These are phyloP conservation scores for Rhinolophus sinicus DNA, from an alignment of 2,113 vertebrate species.

Conservation along the genomic window DNA sequence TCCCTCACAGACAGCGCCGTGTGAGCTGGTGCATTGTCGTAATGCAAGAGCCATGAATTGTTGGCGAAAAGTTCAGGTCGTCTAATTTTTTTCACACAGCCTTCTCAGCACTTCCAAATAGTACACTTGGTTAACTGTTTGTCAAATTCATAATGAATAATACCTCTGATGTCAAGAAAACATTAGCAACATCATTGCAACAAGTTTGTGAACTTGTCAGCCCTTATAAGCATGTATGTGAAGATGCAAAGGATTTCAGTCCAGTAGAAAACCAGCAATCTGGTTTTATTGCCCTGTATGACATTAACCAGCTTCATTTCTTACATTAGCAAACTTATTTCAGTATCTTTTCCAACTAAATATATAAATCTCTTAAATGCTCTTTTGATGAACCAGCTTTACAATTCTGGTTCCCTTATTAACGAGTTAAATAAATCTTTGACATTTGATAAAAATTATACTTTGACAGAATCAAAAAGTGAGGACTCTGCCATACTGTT, in stretches of 20 bases:
- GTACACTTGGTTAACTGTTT: too few species aligned
- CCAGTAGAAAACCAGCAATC: not conserved
- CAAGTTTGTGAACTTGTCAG: too few species aligned
- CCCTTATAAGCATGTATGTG: not conserved
- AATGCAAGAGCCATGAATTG: too few species aligned
- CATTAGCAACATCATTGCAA: too few species aligned
- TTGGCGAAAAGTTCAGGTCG: too few species aligned
- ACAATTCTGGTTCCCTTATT: not conserved
- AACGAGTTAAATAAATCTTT: not conserved
- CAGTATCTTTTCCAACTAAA: slow-evolving; percentile 8
- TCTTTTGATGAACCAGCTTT: slow-evolving; percentile 15
- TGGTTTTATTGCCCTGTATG: slow-evolving; percentile 51
- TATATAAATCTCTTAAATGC: not conserved
- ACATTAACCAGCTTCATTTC: not conserved
- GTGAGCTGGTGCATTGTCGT: too few species aligned
- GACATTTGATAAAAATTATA: not conserved
- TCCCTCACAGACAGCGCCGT: too few species aligned
- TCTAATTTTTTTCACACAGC: too few species aligned
- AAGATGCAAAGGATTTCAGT: slow-evolving; percentile 17
- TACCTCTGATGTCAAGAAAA: too few species aligned
- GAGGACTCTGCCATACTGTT: not conserved
- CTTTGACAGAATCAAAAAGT: not conserved
- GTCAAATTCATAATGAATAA: too few species aligned
- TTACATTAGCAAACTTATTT: slow-evolving; percentile 18
- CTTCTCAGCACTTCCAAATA: too few species aligned